phyloP scores from a whole-genome alignment of 2,888 invertebrate genomes.

The Lasioglossum zephyrum region DNA sequence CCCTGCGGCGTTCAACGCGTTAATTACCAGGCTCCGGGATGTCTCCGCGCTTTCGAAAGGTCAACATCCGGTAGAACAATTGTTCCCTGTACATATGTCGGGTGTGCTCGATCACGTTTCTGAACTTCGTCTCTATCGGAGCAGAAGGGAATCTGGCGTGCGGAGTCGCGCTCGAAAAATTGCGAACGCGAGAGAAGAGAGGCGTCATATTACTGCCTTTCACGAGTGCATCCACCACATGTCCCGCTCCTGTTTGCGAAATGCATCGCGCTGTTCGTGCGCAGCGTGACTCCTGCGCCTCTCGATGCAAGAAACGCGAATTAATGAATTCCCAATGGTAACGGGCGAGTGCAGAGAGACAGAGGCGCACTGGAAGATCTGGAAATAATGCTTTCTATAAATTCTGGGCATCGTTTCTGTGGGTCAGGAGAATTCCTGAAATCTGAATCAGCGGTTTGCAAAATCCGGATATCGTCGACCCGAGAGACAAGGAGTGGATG shows the following conservation, averaged over 20 bases:
- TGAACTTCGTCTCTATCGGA: background rate
- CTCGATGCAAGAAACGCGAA: background rate
- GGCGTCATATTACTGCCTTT: conserved; percentile 26
- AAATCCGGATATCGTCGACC: too few species aligned
- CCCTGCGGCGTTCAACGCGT: too few species aligned
- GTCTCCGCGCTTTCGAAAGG: background rate
- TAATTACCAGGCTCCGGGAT: background rate
- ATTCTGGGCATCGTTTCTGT: background rate
- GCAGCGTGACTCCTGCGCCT: conserved; percentile 3
- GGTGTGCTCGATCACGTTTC: background rate
- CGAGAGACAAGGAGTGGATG: too few species aligned
- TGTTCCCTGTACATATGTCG: background rate
- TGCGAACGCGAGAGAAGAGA: background rate
- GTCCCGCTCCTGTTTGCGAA: conserved; percentile 17
- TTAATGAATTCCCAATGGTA: background rate
- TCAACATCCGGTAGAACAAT: background rate
- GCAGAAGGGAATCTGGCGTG: background rate
- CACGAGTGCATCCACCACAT: conserved; percentile 23
- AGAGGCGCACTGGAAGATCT: too few species aligned
- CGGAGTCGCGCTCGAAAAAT: background rate
- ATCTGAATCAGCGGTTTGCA: too few species aligned
- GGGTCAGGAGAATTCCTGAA: background rate
- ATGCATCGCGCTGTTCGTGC: conserved; percentile 1
- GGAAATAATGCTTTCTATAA: background rate
- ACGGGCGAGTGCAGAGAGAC: background rate